phyloP scores from a whole-genome alignment of 2,113 vertebrate genomes.

The Halichoerus grypus region DNA sequence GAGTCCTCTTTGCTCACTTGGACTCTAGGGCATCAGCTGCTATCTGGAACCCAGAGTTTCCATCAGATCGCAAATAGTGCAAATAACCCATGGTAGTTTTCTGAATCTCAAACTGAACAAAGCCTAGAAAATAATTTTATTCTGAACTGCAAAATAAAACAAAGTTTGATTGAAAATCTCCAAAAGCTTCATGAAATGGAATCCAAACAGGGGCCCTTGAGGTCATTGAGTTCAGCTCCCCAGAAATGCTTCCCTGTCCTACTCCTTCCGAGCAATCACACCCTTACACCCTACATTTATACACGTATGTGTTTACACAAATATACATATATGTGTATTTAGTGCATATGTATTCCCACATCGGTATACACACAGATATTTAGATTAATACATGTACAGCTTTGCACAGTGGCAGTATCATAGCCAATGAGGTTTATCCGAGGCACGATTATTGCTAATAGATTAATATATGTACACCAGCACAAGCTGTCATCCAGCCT shows the following conservation, averaged over 20 bases:
- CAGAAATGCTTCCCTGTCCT: neutral
- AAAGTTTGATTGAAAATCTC: constrained; percentile 22
- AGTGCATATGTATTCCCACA: neutral
- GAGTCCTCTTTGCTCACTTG: constrained; percentile 29
- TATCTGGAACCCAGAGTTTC: constrained; percentile 20
- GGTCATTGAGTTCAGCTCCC: neutral
- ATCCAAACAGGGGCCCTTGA: neutral
- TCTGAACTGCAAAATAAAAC: neutral
- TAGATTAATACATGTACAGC: neutral
- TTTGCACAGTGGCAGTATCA: too few relatives aligned
- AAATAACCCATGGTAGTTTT: neutral
- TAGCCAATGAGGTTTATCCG: too few relatives aligned
- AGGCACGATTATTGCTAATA: neutral
- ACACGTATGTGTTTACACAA: neutral
- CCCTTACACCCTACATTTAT: neutral
- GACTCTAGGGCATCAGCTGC: neutral
- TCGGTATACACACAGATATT: neutral
- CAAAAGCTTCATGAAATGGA: neutral
- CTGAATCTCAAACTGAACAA: neutral
- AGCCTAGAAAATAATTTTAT: constrained; percentile 6
- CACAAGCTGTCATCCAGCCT: neutral
- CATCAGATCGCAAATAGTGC: neutral
- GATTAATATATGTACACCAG: neutral
- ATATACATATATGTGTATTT: neutral
- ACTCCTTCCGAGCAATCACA: neutral